A percentile compares a stretch with the other conserved stretches of the same genome.
Evolutionary conservation across 2,797 vertebrate genomes (phyloP).

Genomic region (Rhinella marina): DNA sequence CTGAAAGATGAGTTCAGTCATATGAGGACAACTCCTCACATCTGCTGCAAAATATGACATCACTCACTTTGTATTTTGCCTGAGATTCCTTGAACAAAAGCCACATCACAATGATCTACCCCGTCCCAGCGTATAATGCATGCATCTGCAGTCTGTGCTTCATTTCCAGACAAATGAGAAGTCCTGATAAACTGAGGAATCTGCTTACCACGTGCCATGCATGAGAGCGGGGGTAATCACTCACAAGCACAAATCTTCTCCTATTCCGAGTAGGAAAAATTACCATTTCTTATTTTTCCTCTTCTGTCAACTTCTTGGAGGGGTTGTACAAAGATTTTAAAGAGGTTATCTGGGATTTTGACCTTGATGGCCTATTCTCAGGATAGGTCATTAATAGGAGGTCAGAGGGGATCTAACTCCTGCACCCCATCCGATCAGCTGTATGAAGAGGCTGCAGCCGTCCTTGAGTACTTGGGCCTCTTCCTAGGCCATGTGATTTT

Average conservation of each 20-base stretch:
- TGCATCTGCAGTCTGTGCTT: neutral
- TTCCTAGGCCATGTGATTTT: no score
- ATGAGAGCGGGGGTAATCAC: neutral
- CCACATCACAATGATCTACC: neutral
- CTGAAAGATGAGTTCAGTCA: slow-evolving; percentile 25
- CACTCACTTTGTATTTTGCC: slow-evolving; percentile 9
- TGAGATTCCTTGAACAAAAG: slow-evolving; percentile 23
- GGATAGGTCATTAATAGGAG: no score
- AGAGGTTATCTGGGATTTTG: no score
- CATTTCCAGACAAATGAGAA: neutral
- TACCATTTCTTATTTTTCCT: neutral
- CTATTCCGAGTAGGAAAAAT: neutral
- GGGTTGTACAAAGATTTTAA: no score
- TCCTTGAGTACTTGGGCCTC: no score
- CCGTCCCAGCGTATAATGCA: neutral
- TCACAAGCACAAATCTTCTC: neutral
- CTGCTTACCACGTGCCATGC: neutral
- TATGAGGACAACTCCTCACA: slow-evolving; percentile 30
- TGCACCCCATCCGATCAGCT: no score
- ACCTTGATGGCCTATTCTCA: no score
- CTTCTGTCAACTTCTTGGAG: neutral
- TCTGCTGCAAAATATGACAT: slow-evolving; percentile 34
- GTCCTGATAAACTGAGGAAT: slow-evolving; percentile 10
- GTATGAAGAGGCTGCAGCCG: no score
- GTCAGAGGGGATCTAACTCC: no score